Evolutionary conservation across 2,888 invertebrate genomes (phyloP).

Genomic region (Polyommatus iphigenia): DNA sequence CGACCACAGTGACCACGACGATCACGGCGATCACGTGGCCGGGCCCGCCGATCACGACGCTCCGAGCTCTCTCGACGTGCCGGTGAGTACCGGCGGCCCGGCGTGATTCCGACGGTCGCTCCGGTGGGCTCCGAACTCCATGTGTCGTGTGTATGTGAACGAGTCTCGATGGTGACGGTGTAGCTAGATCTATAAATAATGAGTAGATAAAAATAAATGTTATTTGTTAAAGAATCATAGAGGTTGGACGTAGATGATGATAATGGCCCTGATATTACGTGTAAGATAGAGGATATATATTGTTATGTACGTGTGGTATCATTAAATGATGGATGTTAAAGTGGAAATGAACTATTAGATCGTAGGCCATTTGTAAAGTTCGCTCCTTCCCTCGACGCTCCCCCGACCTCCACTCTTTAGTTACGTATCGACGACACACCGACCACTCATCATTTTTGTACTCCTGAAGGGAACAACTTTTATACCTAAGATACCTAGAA

Average conservation of each 20-base stretch:
- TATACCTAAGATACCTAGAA: slow-evolving; percentile 26
- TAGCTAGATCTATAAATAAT: slow-evolving; percentile 73
- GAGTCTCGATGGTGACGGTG: slow-evolving; percentile 46
- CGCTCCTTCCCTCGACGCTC: not conserved
- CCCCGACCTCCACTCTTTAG: not conserved
- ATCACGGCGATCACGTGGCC: slow-evolving; percentile 39
- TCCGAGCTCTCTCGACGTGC: slow-evolving; percentile 28
- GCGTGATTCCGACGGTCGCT: slow-evolving; percentile 55
- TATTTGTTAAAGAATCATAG: slow-evolving; percentile 59
- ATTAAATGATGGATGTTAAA: slow-evolving; percentile 27
- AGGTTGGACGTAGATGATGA: slow-evolving; percentile 35
- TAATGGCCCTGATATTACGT: slow-evolving; percentile 31
- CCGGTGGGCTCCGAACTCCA: slow-evolving; percentile 40
- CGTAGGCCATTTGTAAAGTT: slow-evolving; percentile 21
- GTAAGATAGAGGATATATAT: slow-evolving; percentile 30
- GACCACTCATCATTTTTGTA: slow-evolving; percentile 28
- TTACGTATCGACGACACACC: not conserved
- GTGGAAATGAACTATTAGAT: slow-evolving; percentile 31
- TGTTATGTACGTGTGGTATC: slow-evolving; percentile 30
- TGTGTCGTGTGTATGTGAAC: slow-evolving; percentile 32
- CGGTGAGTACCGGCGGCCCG: slow-evolving; percentile 51
- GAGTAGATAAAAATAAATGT: slow-evolving; percentile 68
- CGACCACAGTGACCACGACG: slow-evolving; percentile 40
- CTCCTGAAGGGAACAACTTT: slow-evolving; percentile 37
- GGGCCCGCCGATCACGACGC: slow-evolving; percentile 40